phyloP scores from a whole-genome alignment of 2,888 invertebrate species.

The Spodoptera littoralis region DNA sequence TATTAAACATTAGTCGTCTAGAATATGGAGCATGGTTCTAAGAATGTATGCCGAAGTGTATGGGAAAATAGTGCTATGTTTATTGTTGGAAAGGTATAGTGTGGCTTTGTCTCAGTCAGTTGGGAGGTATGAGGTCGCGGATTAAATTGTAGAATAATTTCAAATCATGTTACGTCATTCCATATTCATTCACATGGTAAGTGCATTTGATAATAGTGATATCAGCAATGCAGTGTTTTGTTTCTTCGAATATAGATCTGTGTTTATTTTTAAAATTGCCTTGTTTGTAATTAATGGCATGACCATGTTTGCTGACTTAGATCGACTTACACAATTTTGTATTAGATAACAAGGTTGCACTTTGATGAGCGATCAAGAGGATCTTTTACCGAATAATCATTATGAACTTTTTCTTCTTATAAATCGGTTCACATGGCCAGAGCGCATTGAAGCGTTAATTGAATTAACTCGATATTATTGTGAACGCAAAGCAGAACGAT shows the following conservation, averaged over 20 bases:
- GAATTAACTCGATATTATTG: conserved; percentile 82
- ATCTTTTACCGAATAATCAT: conserved; percentile 52
- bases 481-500: conserved; percentile 75
- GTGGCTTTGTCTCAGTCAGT: conserved; percentile 50
- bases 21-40: conserved; percentile 43
- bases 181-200: too few species aligned
- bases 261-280: too few species aligned
- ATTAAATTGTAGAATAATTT: background rate
- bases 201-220: too few species aligned
- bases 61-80: conserved; percentile 45
- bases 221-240: too few species aligned
- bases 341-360: background rate
- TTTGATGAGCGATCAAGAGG: background rate
- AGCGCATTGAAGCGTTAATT: conserved; percentile 81
- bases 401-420: conserved; percentile 51
- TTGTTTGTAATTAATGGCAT: too few species aligned
- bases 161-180: background rate
- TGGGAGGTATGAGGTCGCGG: conserved; percentile 5
- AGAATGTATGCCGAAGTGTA: conserved; percentile 42
- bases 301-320: too few species aligned
- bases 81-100: conserved; percentile 35
- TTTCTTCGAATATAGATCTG: too few species aligned
- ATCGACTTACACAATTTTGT: too few species aligned
- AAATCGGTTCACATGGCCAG: conserved; percentile 70
- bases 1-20: conserved; percentile 25